These are phyloP conservation scores for Platichthys flesus DNA, from an alignment of 2,113 vertebrate genomes.

Conservation along the genomic window DNA sequence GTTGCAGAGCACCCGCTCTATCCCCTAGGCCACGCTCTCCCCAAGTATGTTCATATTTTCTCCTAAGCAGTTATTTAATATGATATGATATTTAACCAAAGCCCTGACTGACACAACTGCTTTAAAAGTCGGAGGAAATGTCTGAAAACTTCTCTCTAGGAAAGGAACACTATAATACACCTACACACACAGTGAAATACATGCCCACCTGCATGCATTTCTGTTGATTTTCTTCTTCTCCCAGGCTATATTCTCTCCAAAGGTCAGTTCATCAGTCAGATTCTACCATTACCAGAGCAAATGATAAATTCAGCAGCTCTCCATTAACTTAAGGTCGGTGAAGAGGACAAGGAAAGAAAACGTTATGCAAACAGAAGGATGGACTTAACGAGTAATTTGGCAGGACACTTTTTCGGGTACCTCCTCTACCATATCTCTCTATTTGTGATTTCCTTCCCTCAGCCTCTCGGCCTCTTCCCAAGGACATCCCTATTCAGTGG, in stretches of 20 bases:
- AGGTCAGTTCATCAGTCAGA: slow-evolving; percentile 70
- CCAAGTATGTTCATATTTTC: not conserved
- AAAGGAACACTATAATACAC: not conserved
- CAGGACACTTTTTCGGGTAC: slow-evolving; percentile 9
- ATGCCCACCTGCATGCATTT: not conserved
- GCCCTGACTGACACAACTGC: not conserved
- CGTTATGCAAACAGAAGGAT: slow-evolving; percentile 31
- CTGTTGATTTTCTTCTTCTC: slow-evolving; percentile 20
- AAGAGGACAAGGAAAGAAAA: slow-evolving; percentile 15
- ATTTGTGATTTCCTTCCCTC: not conserved
- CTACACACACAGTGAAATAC: not conserved
- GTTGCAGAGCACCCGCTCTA: too few relatives aligned
- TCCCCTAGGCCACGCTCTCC: too few relatives aligned
- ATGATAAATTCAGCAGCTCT: slow-evolving; percentile 49
- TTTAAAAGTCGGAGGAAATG: not conserved
- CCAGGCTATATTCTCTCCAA: slow-evolving; percentile 47
- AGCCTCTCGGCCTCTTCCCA: not conserved
- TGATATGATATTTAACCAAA: slow-evolving; percentile 2
- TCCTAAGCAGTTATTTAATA: not conserved
- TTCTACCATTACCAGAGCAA: slow-evolving; percentile 48
- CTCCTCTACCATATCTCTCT: not conserved
- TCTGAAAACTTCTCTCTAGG: not conserved
- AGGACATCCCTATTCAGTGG: slow-evolving; percentile 30
- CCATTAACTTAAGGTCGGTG: slow-evolving; percentile 32
- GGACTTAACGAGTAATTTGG: not conserved